A percentile compares a stretch with the other conserved stretches of the same genome.
Evolutionary conservation across 2,888 invertebrate species (phyloP).

Genomic region (Cephus rjabovi): DNA sequence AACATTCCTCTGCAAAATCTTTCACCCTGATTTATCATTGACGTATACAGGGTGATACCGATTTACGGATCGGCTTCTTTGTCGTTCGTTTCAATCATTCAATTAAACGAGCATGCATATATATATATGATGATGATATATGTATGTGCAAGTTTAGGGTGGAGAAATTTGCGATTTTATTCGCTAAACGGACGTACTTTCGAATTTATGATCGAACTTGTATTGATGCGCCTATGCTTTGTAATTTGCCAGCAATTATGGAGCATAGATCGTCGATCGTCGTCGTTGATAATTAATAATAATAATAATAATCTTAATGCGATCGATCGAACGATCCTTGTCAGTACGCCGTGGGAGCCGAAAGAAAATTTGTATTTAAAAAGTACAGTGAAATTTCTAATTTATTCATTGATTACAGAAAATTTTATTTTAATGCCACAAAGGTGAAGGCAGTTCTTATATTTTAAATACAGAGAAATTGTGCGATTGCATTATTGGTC

Average conservation of each 20-base stretch:
- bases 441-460: not conserved
- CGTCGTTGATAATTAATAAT: not conserved
- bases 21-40: not conserved
- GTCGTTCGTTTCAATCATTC: too few relatives aligned
- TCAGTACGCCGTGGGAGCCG: not conserved
- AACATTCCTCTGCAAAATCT: not conserved
- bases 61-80: too few relatives aligned
- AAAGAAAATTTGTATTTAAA: not conserved
- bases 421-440: not conserved
- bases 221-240: constrained; percentile 31
- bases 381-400: not conserved
- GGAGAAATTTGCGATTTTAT: not conserved
- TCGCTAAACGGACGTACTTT: not conserved
- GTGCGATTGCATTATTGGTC: not conserved
- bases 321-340: not conserved
- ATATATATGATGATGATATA: too few relatives aligned
- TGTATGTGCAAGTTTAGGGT: not conserved
- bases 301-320: not conserved
- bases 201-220: not conserved
- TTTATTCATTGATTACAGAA: not conserved
- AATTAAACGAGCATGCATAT: too few relatives aligned
- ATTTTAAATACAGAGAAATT: not conserved
- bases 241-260: constrained; percentile 42
- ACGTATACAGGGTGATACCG: not conserved
- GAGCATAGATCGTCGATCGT: constrained; percentile 4